Conservation (phyloP, 2,113 vertebrate species). For the Pseudorhombus dupliciocellatus region DNA sequence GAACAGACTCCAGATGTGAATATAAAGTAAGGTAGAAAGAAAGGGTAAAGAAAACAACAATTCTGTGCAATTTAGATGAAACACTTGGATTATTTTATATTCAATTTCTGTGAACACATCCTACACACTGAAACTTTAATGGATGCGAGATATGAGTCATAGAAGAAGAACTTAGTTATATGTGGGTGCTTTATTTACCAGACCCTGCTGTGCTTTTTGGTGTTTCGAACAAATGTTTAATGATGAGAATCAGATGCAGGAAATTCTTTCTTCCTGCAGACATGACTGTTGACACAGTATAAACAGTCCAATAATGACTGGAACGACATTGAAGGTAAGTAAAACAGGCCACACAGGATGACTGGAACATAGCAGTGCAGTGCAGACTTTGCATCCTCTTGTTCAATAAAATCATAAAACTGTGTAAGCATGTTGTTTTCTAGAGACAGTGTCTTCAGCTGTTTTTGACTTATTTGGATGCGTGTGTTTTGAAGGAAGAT, state of each 20-base stretch:
- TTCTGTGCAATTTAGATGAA: no score
- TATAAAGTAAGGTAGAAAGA: no score
- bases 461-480: constrained; percentile 42
- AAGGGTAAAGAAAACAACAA: no score
- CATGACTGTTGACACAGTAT: constrained; percentile 9
- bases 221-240: constrained; percentile 27
- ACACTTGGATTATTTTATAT: no score
- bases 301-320: constrained; percentile 1
- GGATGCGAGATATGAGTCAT: constrained; percentile 24
- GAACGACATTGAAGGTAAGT: neutral
- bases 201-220: neutral
- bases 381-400: neutral
- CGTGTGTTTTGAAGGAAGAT: constrained; percentile 31
- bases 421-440: neutral
- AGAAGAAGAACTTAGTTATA: constrained; percentile 13
- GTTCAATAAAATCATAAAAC: neutral
- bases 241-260: constrained; percentile 18
- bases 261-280: constrained; percentile 2
- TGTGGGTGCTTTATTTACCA: constrained; percentile 22
- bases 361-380: neutral
- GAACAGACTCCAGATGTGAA: no score
- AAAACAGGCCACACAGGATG: neutral
- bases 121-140: neutral
- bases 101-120: no score
- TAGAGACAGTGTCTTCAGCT: neutral